These are phyloP conservation scores for Trachelus iudaicus DNA, from an alignment of 2,888 invertebrate species.

Conservation along the genomic window DNA sequence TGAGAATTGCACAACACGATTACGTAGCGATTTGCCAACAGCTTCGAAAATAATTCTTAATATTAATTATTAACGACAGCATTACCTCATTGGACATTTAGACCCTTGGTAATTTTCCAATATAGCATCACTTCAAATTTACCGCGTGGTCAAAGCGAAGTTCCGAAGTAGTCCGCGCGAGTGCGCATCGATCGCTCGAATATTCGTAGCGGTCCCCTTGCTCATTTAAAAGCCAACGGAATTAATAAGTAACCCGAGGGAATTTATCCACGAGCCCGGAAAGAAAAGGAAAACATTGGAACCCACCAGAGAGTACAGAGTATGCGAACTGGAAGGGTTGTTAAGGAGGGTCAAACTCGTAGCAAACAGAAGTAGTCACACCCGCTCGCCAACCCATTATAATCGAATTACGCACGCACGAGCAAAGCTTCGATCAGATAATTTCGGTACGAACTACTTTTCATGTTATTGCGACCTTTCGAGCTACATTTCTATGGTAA, in stretches of 20 bases:
- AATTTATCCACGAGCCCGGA: not conserved
- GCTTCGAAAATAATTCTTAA: not conserved
- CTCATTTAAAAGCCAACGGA: not conserved
- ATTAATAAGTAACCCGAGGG: not conserved
- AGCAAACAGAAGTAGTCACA: not conserved
- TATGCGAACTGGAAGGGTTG: not conserved
- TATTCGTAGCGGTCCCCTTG: not conserved
- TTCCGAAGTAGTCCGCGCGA: not conserved
- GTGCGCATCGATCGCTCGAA: not conserved
- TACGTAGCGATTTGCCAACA: not conserved
- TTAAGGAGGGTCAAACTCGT: not conserved
- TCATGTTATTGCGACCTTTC: not conserved
- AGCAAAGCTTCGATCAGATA: not conserved
- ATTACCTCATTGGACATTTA: not conserved
- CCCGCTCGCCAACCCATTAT: not conserved
- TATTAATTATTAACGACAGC: not conserved
- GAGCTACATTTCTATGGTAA: not conserved
- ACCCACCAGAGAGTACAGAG: not conserved
- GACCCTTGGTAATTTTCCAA: not conserved
- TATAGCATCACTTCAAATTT: not conserved
- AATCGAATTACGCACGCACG: not conserved
- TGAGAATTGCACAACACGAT: not conserved
- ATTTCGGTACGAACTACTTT: not conserved
- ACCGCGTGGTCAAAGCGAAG: not conserved
- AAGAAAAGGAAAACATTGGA: not conserved